Evolutionary conservation across 2,888 invertebrate species (phyloP).

Genomic region (Epistrophe eligans): DNA sequence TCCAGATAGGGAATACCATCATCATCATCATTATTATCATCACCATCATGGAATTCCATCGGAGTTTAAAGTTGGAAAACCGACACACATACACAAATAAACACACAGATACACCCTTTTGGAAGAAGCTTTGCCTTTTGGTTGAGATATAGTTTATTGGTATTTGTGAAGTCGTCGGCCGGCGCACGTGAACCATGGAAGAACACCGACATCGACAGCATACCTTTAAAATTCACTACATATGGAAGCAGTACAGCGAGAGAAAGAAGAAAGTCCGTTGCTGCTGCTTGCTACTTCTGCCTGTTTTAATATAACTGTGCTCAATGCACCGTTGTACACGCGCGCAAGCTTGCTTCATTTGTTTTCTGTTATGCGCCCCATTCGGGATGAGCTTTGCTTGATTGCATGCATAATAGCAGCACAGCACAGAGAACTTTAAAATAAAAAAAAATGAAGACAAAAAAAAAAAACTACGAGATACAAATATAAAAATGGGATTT

Average conservation of each 20-base stretch:
- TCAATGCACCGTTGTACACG: conserved; percentile 76
- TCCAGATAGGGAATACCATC: conserved; percentile 32
- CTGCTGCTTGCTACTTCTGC: conserved; percentile 37
- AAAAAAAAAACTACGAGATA: conserved; percentile 9
- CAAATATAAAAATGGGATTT: conserved; percentile 47
- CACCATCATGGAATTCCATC: conserved; percentile 56
- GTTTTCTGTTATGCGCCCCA: conserved; percentile 76
- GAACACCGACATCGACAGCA: conserved; percentile 36
- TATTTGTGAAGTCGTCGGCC: conserved; percentile 71
- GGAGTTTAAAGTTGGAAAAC: not conserved
- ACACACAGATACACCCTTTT: conserved; percentile 13
- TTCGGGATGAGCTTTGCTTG: conserved; percentile 75
- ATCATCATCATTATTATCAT: not conserved
- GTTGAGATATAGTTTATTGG: not conserved
- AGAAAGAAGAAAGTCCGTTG: conserved; percentile 74
- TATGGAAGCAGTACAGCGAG: conserved; percentile 41
- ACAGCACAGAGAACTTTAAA: conserved; percentile 42
- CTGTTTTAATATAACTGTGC: conserved; percentile 72
- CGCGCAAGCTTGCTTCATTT: conserved; percentile 76
- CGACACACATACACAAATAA: not conserved
- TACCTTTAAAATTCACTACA: no score
- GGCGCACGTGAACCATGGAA: conserved; percentile 75
- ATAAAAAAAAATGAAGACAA: not conserved
- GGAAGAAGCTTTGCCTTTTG: conserved; percentile 1
- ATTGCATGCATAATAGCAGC: conserved; percentile 72